A percentile compares a stretch with the other conserved stretches of the same genome.
phyloP scores from a whole-genome alignment of 2,113 vertebrate genomes.

The Melanocharis versteri region DNA sequence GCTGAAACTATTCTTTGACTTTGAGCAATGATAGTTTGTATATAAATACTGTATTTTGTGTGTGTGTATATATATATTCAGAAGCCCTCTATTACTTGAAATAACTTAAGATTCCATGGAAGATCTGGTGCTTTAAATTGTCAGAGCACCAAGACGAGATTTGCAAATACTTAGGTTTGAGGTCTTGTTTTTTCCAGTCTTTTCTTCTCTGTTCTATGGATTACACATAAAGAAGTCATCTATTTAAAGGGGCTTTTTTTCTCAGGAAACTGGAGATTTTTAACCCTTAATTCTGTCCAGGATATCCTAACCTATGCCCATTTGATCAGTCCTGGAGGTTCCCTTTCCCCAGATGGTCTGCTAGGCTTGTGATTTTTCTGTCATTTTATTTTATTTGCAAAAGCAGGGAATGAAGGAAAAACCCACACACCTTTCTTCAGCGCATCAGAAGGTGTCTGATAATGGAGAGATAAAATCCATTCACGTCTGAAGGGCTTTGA shows the following conservation, averaged over 20 bases:
- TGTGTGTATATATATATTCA: background rate
- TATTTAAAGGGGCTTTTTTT: background rate
- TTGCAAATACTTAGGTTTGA: accelerated
- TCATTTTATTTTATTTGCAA: background rate
- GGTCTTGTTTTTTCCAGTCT: background rate
- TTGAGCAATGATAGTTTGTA: background rate
- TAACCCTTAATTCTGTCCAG: background rate
- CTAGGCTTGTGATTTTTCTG: background rate
- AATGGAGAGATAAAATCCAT: background rate
- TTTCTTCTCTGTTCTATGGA: background rate
- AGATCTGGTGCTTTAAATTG: background rate
- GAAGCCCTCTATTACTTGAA: background rate
- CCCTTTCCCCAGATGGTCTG: background rate
- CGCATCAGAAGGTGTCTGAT: background rate
- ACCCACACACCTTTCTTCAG: background rate
- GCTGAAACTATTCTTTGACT: background rate
- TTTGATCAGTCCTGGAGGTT: background rate
- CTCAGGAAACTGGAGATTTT: background rate
- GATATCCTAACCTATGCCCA: background rate
- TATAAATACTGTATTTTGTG: background rate
- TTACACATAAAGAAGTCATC: background rate
- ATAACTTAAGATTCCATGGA: background rate
- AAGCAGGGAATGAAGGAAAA: background rate
- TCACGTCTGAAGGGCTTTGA: background rate
- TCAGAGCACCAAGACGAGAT: background rate